Conservation (phyloP, 2,888 invertebrate species). For the Cyaniris semiargus region DNA sequence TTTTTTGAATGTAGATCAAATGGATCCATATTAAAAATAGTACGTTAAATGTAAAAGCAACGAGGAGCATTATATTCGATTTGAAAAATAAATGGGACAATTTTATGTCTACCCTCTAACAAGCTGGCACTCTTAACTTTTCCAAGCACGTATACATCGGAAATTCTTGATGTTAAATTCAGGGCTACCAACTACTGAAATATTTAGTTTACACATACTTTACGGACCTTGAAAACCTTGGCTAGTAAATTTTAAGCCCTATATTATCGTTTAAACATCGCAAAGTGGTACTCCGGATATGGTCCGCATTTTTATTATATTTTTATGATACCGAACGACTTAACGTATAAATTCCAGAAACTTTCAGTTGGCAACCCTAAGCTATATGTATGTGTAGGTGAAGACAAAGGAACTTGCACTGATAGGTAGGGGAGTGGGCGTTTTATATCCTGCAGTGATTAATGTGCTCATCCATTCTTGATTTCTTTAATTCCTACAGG, state of each 20-base stretch:
- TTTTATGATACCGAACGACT: not conserved
- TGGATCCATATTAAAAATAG: too few relatives aligned
- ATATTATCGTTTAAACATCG: not conserved
- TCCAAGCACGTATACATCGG: constrained; percentile 1
- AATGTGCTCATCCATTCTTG: constrained; percentile 28
- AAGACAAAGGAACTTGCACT: constrained; percentile 29
- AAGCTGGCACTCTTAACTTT: constrained; percentile 6
- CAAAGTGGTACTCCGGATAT: not conserved
- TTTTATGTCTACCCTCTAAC: constrained; percentile 10
- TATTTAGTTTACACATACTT: not conserved
- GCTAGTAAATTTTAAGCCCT: not conserved
- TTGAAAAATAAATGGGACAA: not conserved
- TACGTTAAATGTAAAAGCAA: not conserved
- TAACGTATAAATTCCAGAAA: not conserved
- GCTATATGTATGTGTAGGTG: constrained; percentile 17
- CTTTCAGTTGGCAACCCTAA: not conserved
- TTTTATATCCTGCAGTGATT: constrained; percentile 21
- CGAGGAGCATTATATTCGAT: not conserved
- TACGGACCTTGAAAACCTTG: not conserved
- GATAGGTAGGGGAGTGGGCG: constrained; percentile 27
- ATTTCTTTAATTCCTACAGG: constrained; percentile 19
- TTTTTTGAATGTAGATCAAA: too few relatives aligned
- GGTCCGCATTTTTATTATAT: too few relatives aligned
- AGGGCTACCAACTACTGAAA: not conserved
- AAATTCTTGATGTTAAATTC: not conserved